Evolutionary conservation across 2,797 vertebrate species (phyloP).

Genomic region (Podarcis siculus): DNA sequence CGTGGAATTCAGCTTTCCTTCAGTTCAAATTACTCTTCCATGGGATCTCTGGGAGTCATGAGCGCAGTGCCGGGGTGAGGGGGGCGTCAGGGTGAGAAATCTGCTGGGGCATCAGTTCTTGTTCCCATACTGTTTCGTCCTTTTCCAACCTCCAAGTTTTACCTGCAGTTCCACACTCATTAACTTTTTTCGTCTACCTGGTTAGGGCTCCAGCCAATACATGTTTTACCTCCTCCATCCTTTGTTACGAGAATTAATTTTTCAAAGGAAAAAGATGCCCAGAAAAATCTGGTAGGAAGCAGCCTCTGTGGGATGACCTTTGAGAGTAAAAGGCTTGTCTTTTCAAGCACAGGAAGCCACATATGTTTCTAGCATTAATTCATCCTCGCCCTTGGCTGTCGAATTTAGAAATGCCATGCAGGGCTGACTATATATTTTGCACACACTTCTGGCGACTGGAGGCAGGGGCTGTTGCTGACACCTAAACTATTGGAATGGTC

Average conservation of each 20-base stretch:
- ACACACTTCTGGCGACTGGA: constrained; percentile 26
- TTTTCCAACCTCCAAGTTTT: constrained; percentile 38
- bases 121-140: not conserved
- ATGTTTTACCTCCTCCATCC: not conserved
- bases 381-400: constrained; percentile 47
- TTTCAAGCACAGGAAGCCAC: constrained; percentile 36
- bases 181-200: constrained; percentile 30
- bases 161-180: constrained; percentile 12
- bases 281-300: constrained; percentile 29
- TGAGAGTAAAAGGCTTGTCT: constrained; percentile 25
- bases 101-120: too few species aligned
- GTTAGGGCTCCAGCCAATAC: not conserved
- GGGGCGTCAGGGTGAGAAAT: not conserved
- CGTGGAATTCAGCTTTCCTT: constrained; percentile 73
- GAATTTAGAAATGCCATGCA: constrained; percentile 39
- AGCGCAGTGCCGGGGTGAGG: not conserved
- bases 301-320: not conserved
- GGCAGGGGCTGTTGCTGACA: constrained; percentile 45
- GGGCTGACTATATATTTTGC: not conserved
- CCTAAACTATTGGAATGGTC: not conserved
- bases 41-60: constrained; percentile 43
- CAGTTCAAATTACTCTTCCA: constrained; percentile 56
- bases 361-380: constrained; percentile 23
- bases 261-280: not conserved
- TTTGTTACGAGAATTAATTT: not conserved